Evolutionary conservation across 1,140 invertebrate species (phyloP).

Genomic region (Bombus balteatus): DNA sequence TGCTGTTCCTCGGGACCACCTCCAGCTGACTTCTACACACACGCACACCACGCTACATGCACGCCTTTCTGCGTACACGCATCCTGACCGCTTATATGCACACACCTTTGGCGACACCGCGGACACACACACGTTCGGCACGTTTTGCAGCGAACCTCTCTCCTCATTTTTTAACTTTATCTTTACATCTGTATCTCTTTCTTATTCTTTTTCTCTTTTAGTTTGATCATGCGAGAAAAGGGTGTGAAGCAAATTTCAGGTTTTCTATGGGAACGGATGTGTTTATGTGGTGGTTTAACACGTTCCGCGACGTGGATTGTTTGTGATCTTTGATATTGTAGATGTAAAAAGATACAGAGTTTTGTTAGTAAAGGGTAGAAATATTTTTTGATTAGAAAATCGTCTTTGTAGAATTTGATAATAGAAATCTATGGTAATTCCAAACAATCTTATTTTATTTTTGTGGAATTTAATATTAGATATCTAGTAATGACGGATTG

Average conservation of each 20-base stretch:
- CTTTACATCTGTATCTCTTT: neutral
- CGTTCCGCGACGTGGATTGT: neutral
- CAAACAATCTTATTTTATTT: neutral
- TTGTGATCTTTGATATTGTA: too few relatives aligned
- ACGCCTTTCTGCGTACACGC: slow-evolving; percentile 71
- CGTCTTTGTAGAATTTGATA: neutral
- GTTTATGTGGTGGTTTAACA: neutral
- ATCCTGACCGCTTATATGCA: slow-evolving; percentile 56
- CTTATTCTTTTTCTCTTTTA: neutral
- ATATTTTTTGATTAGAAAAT: neutral
- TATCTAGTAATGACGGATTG: too few relatives aligned
- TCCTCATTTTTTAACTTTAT: slow-evolving; percentile 5
- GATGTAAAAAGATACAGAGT: too few relatives aligned
- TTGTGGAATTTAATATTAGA: too few relatives aligned
- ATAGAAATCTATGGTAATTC: neutral
- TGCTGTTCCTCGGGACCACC: slow-evolving; percentile 79
- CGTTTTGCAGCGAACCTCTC: slow-evolving; percentile 70
- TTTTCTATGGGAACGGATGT: neutral
- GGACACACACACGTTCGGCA: slow-evolving; percentile 77
- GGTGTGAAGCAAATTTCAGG: neutral
- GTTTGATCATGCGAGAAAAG: neutral
- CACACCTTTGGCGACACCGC: slow-evolving; percentile 73
- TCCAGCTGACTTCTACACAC: slow-evolving; percentile 82
- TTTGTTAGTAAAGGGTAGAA: neutral
- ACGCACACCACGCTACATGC: slow-evolving; percentile 79